These are phyloP conservation scores for Pachypanchax playfairii DNA, from an alignment of 2,113 vertebrate species.

Conservation along the genomic window DNA sequence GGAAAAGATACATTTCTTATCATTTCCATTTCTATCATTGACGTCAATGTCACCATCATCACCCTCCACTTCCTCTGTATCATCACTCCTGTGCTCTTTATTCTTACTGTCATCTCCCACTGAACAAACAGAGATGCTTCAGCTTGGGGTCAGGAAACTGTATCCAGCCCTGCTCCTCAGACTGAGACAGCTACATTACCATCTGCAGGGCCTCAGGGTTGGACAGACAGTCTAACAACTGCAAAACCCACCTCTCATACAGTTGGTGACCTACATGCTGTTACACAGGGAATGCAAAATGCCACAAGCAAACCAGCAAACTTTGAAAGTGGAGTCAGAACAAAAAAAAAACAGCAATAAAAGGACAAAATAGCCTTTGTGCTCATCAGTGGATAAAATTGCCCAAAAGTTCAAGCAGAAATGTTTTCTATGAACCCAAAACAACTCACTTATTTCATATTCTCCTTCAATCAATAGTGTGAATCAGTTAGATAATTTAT, in stretches of 20 bases:
- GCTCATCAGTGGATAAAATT: constrained; percentile 20
- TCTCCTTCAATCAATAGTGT: constrained; percentile 13
- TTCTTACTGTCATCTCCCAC: constrained; percentile 24
- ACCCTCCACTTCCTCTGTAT: constrained; percentile 20
- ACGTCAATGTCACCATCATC: constrained; percentile 23
- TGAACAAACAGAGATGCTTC: constrained; percentile 24
- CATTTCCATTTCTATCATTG: constrained; percentile 29
- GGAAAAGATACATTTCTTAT: constrained; percentile 13
- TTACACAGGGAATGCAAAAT: constrained; percentile 13
- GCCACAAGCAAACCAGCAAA: constrained; percentile 10
- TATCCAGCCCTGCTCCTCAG: constrained; percentile 15
- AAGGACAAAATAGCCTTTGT: constrained; percentile 10
- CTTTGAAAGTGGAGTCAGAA: constrained; percentile 18
- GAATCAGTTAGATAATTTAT: constrained; percentile 23
- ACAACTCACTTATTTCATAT: constrained; percentile 3
- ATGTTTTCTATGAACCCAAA: constrained; percentile 12
- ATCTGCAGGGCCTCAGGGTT: constrained; percentile 29
- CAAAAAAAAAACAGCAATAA: constrained; percentile 40
- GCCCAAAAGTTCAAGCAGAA: constrained; percentile 22
- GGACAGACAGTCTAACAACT: constrained; percentile 13
- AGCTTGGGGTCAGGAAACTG: constrained; percentile 20
- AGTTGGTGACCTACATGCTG: constrained; percentile 18
- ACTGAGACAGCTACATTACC: constrained; percentile 20
- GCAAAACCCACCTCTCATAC: constrained; percentile 10
- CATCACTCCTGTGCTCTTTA: constrained; percentile 11